Evolutionary conservation across 2,797 vertebrate species (phyloP), one percentile per base, ranked within the genome.

Genomic region (Phoebastria nigripes): DNA sequence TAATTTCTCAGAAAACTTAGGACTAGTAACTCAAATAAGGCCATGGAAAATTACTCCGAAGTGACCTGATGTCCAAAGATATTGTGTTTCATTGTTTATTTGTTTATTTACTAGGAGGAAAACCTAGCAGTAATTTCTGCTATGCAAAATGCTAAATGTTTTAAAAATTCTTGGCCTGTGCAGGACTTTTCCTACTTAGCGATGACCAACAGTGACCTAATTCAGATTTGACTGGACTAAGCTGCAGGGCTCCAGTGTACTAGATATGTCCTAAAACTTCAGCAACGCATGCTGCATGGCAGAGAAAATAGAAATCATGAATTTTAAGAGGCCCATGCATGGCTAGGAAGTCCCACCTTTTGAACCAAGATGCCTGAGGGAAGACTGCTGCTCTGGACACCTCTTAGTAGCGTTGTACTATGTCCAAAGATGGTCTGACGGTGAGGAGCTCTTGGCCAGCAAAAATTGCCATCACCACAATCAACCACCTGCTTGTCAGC

Each of bases 31-130:
- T 59, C 55, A 89, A 95, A 82, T 85, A 89, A 92, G 59, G 65
- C 76, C 74, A 74, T 93, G 95, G 94, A 95, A 97, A 95, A 87
- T 59, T 94, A 93, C 82, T 91, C 59, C 0, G 2, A 87, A 94
- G 84, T 80, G 63, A 91, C 47, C 59, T 59, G 82, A 85, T 87
- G 82, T 82, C 87, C 84, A 72, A 82, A 55, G 71, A 95, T 95
- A 96, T 80, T 92, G 35, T 80, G 49, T 96, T 96, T 96, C 94
- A 94, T 41, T 96, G 91, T 94, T 95, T 95, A 72, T 94, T 94
- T 94, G 87, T 96, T 95, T 96, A 94, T 94, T 94, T 96, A 89
- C 93, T 80, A 21, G 56, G 94, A 91, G 84, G 87, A 81, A 94
- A 96, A 80, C 72, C 31, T 55, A 94, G 82, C 84, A 95, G 82